Percentiles rank a stretch among this genome's conserved stretches.
Evolutionary conservation across 1,140 invertebrate genomes (phyloP).

Genomic region (Archivesica marissinica): DNA sequence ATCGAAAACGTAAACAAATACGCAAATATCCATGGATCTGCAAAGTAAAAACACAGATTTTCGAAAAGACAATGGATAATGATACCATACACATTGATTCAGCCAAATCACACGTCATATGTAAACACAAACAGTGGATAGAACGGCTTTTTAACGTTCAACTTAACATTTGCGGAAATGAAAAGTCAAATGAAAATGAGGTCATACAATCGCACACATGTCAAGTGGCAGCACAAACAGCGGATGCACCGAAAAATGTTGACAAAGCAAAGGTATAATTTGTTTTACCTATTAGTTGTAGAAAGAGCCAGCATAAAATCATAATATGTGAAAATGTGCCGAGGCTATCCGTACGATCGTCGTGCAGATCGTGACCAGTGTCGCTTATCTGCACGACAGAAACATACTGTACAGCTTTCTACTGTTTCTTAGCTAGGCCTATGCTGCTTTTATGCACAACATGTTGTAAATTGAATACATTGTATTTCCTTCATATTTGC

Average conservation of each 20-base stretch:
- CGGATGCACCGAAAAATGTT: slow-evolving; percentile 38
- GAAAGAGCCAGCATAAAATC: no score
- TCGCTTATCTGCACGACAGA: not conserved
- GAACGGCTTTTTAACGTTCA: slow-evolving; percentile 36
- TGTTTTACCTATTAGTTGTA: not conserved
- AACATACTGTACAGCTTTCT: not conserved
- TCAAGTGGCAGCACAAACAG: not conserved
- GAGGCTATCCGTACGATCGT: no score
- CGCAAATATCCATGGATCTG: slow-evolving; percentile 21
- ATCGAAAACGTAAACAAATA: not conserved
- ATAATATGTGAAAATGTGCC: no score
- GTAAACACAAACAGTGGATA: slow-evolving; percentile 8
- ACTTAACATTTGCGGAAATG: not conserved
- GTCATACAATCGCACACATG: slow-evolving; percentile 20
- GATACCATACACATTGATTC: slow-evolving; percentile 23
- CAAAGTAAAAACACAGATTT: not conserved
- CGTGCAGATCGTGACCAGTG: not conserved
- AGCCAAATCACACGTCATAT: not conserved
- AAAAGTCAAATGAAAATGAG: not conserved
- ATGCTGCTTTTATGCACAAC: not conserved
- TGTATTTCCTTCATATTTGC: no score
- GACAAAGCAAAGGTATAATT: slow-evolving; percentile 44
- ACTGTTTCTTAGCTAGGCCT: not conserved
- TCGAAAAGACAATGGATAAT: slow-evolving; percentile 41
- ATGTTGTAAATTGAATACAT: no score